A percentile compares a stretch with the other conserved stretches of the same genome.
Conservation (phyloP, 2,888 invertebrate genomes). For the Bellardia pandia region DNA sequence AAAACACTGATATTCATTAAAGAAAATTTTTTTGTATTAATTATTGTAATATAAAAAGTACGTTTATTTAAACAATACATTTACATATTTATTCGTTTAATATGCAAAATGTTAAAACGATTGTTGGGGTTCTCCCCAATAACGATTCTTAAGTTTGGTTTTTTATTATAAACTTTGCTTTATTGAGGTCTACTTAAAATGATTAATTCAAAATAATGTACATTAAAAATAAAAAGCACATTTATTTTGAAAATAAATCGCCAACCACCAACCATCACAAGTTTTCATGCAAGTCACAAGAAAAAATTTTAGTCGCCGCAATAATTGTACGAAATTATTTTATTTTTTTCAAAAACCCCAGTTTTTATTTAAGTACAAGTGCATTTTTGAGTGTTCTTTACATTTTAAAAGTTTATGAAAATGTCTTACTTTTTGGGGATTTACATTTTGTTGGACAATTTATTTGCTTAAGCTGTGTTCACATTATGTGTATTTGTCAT, state of each 20-base stretch:
- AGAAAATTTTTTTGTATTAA: neutral
- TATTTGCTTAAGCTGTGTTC: conserved; percentile 11
- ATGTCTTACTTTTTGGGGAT: conserved; percentile 28
- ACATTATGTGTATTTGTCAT: too few relatives aligned
- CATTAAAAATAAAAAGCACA: neutral
- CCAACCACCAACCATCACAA: neutral
- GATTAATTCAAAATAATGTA: neutral
- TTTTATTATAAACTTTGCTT: conserved; percentile 4
- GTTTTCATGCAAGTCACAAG: conserved; percentile 10
- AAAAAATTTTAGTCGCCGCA: neutral
- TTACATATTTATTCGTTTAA: neutral
- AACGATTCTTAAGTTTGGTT: conserved; percentile 12
- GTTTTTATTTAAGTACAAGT: neutral
- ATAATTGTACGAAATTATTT: neutral
- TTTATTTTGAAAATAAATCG: neutral
- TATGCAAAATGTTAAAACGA: neutral
- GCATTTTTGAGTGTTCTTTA: neutral
- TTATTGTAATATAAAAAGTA: neutral
- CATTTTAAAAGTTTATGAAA: neutral
- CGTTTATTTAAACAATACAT: neutral
- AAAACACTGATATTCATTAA: neutral
- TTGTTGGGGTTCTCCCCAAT: conserved; percentile 39
- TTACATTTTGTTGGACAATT: conserved; percentile 17
- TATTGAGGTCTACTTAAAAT: neutral
- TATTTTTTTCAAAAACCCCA: conserved; percentile 21